Percentiles rank a stretch among this genome's conserved stretches.
phyloP scores from a whole-genome alignment of 2,113 vertebrate genomes.

The Bos taurus region DNA sequence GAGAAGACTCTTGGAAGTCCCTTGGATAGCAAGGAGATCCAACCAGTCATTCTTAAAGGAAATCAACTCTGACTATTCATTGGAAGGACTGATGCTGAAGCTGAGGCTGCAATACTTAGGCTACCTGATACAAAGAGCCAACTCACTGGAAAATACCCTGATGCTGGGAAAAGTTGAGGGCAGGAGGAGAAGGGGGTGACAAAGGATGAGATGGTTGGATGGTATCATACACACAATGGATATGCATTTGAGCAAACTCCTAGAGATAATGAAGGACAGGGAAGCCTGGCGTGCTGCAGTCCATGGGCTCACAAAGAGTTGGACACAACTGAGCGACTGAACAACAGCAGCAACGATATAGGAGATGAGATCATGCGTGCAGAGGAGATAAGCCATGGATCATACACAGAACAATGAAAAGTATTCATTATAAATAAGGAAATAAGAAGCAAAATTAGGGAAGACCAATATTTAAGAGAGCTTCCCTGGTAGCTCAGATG shows the following conservation, averaged over 20 bases:
- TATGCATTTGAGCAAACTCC: not conserved
- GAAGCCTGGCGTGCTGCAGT: not conserved
- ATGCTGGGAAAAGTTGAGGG: not conserved
- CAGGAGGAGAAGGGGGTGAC: not conserved
- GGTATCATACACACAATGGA: accelerated
- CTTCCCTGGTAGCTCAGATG: not conserved
- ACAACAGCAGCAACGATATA: not conserved
- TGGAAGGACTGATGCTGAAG: not conserved
- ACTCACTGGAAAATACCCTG: not conserved
- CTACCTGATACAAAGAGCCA: not conserved
- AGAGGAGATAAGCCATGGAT: not conserved
- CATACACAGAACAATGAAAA: not conserved
- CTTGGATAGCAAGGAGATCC: not conserved
- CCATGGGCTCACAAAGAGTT: not conserved
- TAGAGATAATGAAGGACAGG: not conserved
- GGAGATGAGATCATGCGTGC: not conserved
- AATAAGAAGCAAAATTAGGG: not conserved
- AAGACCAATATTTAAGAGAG: not conserved
- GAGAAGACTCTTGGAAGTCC: not conserved
- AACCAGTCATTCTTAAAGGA: not conserved
- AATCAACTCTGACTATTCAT: not conserved
- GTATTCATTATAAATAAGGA: not conserved
- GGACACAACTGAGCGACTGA: accelerated
- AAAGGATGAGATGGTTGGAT: not conserved
- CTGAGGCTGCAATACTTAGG: not conserved